Conservation (phyloP, 1,140 invertebrate species). For the Delia radicum region DNA sequence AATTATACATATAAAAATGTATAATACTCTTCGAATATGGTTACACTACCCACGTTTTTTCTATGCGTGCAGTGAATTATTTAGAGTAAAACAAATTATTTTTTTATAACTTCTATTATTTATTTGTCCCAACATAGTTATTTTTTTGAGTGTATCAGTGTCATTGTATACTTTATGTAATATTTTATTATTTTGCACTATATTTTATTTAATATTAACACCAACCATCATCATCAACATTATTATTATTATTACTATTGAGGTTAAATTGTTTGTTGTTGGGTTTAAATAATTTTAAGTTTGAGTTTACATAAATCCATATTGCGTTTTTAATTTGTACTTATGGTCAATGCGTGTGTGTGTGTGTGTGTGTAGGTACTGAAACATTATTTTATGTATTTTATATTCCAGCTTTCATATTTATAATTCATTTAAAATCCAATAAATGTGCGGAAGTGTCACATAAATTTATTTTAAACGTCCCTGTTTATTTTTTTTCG, state of each 20-base stretch:
- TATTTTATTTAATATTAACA: neutral
- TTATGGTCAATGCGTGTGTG: no score
- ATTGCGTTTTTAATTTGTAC: no score
- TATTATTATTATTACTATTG: neutral
- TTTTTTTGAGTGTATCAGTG: no score
- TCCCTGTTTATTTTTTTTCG: neutral
- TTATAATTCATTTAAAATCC: neutral
- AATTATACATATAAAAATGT: no score
- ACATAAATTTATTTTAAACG: neutral
- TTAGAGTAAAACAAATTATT: no score
- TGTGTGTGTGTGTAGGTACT: neutral
- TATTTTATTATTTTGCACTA: neutral
- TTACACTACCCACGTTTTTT: no score
- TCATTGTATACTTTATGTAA: neutral
- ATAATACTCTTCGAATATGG: no score
- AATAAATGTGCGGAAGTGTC: neutral
- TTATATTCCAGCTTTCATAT: neutral
- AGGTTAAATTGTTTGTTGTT: neutral
- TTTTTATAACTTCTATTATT: no score
- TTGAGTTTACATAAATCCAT: neutral
- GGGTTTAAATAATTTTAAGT: neutral
- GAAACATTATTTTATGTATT: neutral
- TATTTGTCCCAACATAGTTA: no score
- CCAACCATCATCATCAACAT: neutral
- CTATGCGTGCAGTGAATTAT: no score